These are phyloP conservation scores for Auanema freiburgensis DNA, from an alignment of 2,888 invertebrate species.

Conservation along the genomic window DNA sequence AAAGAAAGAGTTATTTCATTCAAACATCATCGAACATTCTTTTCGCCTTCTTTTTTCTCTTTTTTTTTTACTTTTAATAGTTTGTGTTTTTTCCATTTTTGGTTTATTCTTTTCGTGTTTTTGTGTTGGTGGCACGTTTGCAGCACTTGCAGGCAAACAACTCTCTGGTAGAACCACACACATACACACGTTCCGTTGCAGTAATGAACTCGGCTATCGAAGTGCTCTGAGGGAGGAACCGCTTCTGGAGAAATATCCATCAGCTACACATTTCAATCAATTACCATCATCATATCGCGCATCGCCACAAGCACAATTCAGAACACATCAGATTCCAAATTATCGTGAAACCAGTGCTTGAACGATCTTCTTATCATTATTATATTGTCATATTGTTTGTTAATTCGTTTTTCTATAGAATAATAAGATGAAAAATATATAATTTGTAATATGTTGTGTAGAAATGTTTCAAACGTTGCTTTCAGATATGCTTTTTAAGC, in stretches of 20 bases:
- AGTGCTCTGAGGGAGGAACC: conserved; percentile 36
- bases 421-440: neutral
- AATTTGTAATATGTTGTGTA: conserved; percentile 4
- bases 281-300: conserved; percentile 30
- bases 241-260: conserved; percentile 39
- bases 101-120: neutral
- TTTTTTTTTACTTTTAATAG: conserved; percentile 16
- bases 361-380: conserved; percentile 4
- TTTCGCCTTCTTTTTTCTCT: conserved; percentile 2
- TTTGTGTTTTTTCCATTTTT: neutral
- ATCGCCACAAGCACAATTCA: conserved; percentile 34
- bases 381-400: conserved; percentile 6
- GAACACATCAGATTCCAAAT: conserved; percentile 36
- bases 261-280: conserved; percentile 10
- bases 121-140: neutral
- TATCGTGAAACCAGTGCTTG: conserved; percentile 51
- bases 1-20: neutral
- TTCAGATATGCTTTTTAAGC: too few species aligned
- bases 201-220: conserved; percentile 39
- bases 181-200: conserved; percentile 23
- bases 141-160: conserved; percentile 8
- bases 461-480: neutral
- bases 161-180: conserved; percentile 1
- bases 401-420: neutral
- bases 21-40: neutral